These are phyloP conservation scores for Alsophila aescularia DNA, from an alignment of 2,888 invertebrate species.

Conservation along the genomic window DNA sequence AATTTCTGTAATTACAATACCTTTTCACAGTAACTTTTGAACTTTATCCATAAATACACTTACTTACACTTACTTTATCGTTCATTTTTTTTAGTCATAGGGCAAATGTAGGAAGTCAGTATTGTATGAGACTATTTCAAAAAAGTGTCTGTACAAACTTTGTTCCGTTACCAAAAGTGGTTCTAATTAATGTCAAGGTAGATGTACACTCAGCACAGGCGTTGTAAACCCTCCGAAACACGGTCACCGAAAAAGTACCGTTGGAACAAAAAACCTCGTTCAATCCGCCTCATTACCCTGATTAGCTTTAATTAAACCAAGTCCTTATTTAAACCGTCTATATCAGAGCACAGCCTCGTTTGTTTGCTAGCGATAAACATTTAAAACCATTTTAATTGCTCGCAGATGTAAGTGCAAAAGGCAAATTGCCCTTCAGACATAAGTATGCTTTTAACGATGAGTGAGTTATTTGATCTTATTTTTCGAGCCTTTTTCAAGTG, in stretches of 20 bases:
- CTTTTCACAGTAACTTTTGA: too few species aligned
- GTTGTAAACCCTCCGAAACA: background rate
- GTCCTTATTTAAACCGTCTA: conserved; percentile 11
- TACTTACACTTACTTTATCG: too few species aligned
- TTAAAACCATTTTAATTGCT: conserved; percentile 37
- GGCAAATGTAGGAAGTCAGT: too few species aligned
- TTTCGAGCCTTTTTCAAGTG: conserved; percentile 15
- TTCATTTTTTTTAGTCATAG: too few species aligned
- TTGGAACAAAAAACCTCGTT: background rate
- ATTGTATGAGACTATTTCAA: too few species aligned
- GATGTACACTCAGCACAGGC: too few species aligned
- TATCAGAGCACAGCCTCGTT: conserved; percentile 26
- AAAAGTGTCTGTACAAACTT: too few species aligned
- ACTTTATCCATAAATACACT: too few species aligned
- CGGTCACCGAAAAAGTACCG: background rate
- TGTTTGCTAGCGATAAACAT: conserved; percentile 35
- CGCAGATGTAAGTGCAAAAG: conserved; percentile 23
- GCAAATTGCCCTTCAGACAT: conserved; percentile 27
- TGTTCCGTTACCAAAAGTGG: too few species aligned
- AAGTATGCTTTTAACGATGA: conserved; percentile 35
- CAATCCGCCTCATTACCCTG: background rate
- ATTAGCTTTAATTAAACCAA: conserved; percentile 15
- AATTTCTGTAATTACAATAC: too few species aligned
- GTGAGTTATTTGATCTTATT: conserved; percentile 26
- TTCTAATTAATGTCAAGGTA: too few species aligned